Percentiles rank a stretch among this genome's conserved stretches.
Evolutionary conservation across 2,797 vertebrate species (phyloP).

Genomic region (Lagorchestes hirsutus): DNA sequence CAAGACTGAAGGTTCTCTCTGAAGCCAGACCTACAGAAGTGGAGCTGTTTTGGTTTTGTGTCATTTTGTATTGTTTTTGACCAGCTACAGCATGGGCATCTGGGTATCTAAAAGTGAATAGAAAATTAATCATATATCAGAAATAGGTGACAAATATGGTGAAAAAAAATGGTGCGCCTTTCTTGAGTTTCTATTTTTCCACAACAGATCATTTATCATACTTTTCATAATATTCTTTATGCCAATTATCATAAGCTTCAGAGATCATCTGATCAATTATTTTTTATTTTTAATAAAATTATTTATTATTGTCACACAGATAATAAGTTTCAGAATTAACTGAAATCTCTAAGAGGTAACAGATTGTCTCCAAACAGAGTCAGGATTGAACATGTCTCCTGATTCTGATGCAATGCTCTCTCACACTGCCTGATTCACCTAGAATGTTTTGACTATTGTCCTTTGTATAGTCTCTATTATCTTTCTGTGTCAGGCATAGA

Average conservation of each 20-base stretch:
- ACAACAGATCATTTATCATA: not conserved
- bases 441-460: not conserved
- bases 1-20: constrained; percentile 30
- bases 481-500: not conserved
- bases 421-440: not conserved
- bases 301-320: no score
- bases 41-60: not conserved
- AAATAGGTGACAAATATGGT: not conserved
- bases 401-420: not conserved
- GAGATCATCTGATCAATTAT: not conserved
- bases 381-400: not conserved
- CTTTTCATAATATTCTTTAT: not conserved
- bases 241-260: not conserved
- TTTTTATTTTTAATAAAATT: no score
- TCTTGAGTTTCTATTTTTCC: not conserved
- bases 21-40: not conserved
- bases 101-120: not conserved
- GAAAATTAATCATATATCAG: constrained; percentile 22
- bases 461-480: not conserved
- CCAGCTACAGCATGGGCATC: not conserved
- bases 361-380: not conserved
- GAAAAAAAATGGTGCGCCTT: not conserved
- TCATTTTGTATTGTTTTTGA: constrained; percentile 25
- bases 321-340: not conserved
- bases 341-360: not conserved